Percentiles rank a stretch among this genome's conserved stretches.
These are phyloP conservation scores for Pollenia griseotomentosa DNA, from an alignment of 2,888 invertebrate species.

Conservation along the genomic window DNA sequence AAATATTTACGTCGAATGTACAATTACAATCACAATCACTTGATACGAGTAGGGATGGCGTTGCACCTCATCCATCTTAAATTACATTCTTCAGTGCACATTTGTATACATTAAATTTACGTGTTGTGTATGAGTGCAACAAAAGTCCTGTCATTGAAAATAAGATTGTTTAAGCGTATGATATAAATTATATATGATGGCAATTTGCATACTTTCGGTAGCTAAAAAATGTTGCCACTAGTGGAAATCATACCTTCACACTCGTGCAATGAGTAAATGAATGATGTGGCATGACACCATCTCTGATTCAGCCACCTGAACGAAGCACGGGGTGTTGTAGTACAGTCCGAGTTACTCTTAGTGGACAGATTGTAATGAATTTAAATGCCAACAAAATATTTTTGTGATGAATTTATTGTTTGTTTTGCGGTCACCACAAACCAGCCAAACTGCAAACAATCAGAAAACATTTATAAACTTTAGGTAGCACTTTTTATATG, in stretches of 20 bases:
- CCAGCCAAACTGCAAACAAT: constrained; percentile 37
- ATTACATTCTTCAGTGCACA: constrained; percentile 58
- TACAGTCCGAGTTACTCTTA: constrained; percentile 25
- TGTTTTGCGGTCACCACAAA: constrained; percentile 38
- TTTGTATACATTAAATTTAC: constrained; percentile 49
- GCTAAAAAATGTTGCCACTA: constrained; percentile 66
- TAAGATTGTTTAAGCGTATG: constrained; percentile 60
- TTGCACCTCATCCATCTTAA: constrained; percentile 44
- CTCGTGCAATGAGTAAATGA: constrained; percentile 30
- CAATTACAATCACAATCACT: background rate
- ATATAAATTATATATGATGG: constrained; percentile 58
- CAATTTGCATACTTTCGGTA: constrained; percentile 69
- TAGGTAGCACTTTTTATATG: constrained; percentile 39
- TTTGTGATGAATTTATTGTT: constrained; percentile 66
- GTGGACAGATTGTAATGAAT: constrained; percentile 49
- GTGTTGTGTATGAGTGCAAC: constrained; percentile 25
- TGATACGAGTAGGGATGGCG: background rate
- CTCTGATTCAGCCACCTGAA: constrained; percentile 52
- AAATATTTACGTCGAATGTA: background rate
- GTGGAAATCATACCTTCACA: constrained; percentile 27
- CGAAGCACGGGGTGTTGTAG: constrained; percentile 2
- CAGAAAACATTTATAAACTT: constrained; percentile 44
- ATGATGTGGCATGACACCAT: constrained; percentile 38
- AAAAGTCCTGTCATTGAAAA: constrained; percentile 57
- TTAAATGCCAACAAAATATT: constrained; percentile 52